A percentile compares a stretch with the other conserved stretches of the same genome.
phyloP scores from a whole-genome alignment of 1,140 invertebrate species.

The Drosophila nigrodunni region DNA sequence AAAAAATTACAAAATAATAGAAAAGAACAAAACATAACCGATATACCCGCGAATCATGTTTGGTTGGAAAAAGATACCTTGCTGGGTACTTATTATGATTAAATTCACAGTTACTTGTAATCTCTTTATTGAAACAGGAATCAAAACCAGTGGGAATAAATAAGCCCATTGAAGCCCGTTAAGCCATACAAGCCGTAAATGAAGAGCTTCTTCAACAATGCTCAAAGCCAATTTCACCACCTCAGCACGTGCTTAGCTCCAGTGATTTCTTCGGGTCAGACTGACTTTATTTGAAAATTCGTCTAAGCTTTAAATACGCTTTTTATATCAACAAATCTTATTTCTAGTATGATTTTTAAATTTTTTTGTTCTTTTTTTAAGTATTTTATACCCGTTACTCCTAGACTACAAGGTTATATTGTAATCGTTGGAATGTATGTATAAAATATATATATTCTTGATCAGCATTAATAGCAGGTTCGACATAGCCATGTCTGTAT shows the following conservation, averaged over 20 bases:
- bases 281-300: not conserved
- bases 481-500: too few species aligned
- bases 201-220: not conserved
- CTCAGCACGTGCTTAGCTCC: not conserved
- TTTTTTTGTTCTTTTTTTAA: too few species aligned
- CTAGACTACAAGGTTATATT: too few species aligned
- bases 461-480: too few species aligned
- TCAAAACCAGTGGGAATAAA: constrained; percentile 50
- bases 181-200: constrained; percentile 37
- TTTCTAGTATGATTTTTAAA: too few species aligned
- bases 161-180: constrained; percentile 53
- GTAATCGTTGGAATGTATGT: too few species aligned
- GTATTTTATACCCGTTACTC: too few species aligned
- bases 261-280: not conserved
- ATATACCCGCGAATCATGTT: too few species aligned
- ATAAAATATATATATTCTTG: too few species aligned
- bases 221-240: not conserved
- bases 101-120: constrained; percentile 31
- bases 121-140: constrained; percentile 60
- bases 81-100: not conserved
- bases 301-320: not conserved
- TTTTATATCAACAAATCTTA: not conserved
- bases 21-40: too few species aligned
- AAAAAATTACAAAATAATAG: too few species aligned
- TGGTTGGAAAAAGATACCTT: not conserved